These are phyloP conservation scores for Leptothorax acervorum DNA, from an alignment of 2,888 invertebrate species.

Conservation along the genomic window DNA sequence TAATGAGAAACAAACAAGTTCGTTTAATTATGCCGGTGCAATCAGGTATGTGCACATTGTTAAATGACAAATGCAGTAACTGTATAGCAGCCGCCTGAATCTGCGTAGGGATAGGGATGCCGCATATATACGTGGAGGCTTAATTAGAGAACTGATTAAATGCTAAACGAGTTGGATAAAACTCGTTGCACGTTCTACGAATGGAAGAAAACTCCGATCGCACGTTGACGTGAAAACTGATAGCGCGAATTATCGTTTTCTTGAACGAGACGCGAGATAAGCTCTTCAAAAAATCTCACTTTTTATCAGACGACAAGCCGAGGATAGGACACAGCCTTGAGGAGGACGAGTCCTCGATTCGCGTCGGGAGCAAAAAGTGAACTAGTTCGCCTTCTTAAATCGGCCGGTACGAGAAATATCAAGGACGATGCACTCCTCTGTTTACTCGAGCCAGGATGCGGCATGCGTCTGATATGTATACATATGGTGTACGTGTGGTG, in stretches of 20 bases:
- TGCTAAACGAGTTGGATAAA: slow-evolving; percentile 8
- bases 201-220: background rate
- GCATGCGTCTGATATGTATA: background rate
- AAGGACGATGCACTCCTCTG: slow-evolving; percentile 37
- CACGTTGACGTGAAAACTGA: background rate
- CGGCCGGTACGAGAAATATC: slow-evolving; percentile 34
- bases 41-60: slow-evolving; percentile 35
- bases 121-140: background rate
- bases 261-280: background rate
- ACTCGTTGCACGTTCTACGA: background rate
- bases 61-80: slow-evolving; percentile 23
- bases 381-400: slow-evolving; percentile 68
- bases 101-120: background rate
- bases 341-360: slow-evolving; percentile 37
- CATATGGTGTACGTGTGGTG: background rate
- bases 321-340: slow-evolving; percentile 57
- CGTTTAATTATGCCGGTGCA: slow-evolving; percentile 39
- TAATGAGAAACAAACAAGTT: slow-evolving; percentile 48
- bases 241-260: background rate
- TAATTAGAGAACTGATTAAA: slow-evolving; percentile 38
- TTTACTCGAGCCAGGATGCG: slow-evolving; percentile 4
- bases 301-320: background rate
- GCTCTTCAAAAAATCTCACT: background rate
- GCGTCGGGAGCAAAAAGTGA: slow-evolving; percentile 56
- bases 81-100: slow-evolving; percentile 5